Percentiles rank a stretch among this genome's conserved stretches.
Evolutionary conservation across 2,888 invertebrate genomes (phyloP).

Genomic region (Trissolcus brochymenae): DNA sequence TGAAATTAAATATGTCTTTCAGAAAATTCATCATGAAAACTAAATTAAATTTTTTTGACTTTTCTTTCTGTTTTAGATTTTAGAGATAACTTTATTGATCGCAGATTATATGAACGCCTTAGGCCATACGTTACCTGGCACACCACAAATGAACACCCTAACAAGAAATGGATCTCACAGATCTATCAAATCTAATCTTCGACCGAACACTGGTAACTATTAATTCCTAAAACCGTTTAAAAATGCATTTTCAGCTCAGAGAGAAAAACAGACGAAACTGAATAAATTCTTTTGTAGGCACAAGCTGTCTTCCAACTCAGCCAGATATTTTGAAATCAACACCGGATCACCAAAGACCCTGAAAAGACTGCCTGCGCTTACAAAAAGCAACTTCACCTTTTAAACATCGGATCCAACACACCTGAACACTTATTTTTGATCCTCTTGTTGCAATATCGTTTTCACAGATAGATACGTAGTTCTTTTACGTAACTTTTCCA

Average conservation of each 20-base stretch:
- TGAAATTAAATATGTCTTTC: neutral
- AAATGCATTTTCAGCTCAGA: neutral
- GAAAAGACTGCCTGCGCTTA: constrained; percentile 63
- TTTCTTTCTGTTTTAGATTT: constrained; percentile 79
- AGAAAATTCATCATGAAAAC: neutral
- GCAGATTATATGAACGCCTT: constrained; percentile 96
- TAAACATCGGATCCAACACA: constrained; percentile 6
- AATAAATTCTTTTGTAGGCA: constrained; percentile 64
- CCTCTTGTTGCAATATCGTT: too few relatives aligned
- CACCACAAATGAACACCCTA: constrained; percentile 87
- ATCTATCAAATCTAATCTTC: constrained; percentile 77
- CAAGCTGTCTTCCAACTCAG: constrained; percentile 79
- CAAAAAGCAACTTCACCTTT: constrained; percentile 29
- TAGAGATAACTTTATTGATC: constrained; percentile 92
- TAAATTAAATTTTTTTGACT: neutral
- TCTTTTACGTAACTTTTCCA: too few relatives aligned
- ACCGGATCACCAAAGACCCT: constrained; percentile 85
- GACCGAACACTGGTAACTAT: constrained; percentile 72
- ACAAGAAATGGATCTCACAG: constrained; percentile 84
- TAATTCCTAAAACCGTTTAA: neutral
- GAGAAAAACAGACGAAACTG: neutral
- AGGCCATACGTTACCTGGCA: constrained; percentile 84
- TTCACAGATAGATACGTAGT: too few relatives aligned
- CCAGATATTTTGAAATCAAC: constrained; percentile 92
- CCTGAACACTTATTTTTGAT: neutral